A percentile compares a stretch with the other conserved stretches of the same genome.
Conservation (phyloP, 1,140 invertebrate species). For the Nephila pilipes region DNA sequence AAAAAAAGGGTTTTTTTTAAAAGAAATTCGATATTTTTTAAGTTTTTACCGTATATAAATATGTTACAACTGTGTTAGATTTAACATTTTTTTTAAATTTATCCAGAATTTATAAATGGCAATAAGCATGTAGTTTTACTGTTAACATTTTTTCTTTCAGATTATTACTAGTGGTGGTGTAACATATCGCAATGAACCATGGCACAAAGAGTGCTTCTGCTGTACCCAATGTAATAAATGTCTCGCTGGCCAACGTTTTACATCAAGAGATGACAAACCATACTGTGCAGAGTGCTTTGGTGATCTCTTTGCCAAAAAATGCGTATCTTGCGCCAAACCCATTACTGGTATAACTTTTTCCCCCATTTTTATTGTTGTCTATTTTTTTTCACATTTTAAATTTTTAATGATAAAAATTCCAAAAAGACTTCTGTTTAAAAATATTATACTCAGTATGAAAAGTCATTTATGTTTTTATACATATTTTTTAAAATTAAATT, state of each 20-base stretch:
- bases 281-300: conserved; percentile 99
- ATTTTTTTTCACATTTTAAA: no score
- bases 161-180: conserved; percentile 99
- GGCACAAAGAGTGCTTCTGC: conserved; percentile 95
- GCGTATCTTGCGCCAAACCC: conserved; percentile 97
- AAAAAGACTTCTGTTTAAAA: no score
- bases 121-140: not conserved
- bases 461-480: not conserved
- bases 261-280: conserved; percentile 95
- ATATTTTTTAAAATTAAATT: not conserved
- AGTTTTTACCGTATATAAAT: no score
- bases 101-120: no score
- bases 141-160: conserved; percentile 82
- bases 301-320: conserved; percentile 98
- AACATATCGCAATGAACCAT: conserved; percentile 99
- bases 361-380: not conserved
- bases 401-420: no score
- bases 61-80: no score
- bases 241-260: conserved; percentile 98
- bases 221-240: conserved; percentile 98
- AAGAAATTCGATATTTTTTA: no score
- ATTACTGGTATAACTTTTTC: conserved; percentile 91
- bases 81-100: no score
- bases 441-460: no score
- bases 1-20: no score